Evolutionary conservation across 1,140 invertebrate species (phyloP).

Genomic region (Saxidomus purpurata): DNA sequence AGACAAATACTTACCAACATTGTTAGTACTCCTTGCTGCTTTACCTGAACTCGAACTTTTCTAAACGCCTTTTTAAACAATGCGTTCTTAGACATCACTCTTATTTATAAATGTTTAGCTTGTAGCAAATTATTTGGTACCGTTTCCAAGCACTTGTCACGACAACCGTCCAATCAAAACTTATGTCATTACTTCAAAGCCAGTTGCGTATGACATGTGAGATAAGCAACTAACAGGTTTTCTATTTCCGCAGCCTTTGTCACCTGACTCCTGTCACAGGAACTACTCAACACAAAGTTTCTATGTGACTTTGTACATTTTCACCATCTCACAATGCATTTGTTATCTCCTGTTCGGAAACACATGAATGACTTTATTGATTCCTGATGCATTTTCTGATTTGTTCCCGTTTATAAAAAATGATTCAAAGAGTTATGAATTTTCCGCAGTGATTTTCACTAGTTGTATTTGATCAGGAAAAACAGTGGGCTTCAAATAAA

Average conservation of each 20-base stretch:
- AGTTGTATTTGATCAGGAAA: too few species aligned
- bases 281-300: not conserved
- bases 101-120: not conserved
- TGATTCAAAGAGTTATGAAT: too few species aligned
- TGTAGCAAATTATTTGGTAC: not conserved
- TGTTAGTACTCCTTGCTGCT: slow-evolving; percentile 54
- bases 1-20: slow-evolving; percentile 55
- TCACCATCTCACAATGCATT: not conserved
- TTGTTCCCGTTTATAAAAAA: not conserved
- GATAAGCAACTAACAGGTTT: too few species aligned
- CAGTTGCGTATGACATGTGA: too few species aligned
- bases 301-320: not conserved
- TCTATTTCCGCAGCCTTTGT: not conserved
- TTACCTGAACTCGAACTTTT: slow-evolving; percentile 45
- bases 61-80: slow-evolving; percentile 58
- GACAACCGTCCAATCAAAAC: not conserved
- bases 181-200: not conserved
- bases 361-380: not conserved
- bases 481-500: too few species aligned
- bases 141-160: not conserved
- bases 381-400: slow-evolving; percentile 8
- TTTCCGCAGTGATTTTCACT: too few species aligned
- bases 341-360: not conserved
- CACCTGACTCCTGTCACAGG: not conserved
- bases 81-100: slow-evolving; percentile 11